Conservation (phyloP, 2,113 vertebrate species). For the Zosterops japonicus region DNA sequence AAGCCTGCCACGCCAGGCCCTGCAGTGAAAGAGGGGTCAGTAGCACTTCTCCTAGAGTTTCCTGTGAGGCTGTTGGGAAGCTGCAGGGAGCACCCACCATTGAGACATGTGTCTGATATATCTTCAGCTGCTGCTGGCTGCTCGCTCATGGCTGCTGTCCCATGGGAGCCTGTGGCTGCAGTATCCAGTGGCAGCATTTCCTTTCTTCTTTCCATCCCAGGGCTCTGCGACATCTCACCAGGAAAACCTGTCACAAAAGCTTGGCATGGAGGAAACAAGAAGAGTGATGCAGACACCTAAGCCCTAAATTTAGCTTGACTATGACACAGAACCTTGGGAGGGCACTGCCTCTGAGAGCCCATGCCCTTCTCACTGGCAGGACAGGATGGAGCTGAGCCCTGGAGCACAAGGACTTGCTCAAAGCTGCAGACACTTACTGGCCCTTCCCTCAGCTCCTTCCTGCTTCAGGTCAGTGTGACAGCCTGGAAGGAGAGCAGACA, state of each 20-base stretch:
- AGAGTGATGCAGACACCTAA: neutral
- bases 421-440: neutral
- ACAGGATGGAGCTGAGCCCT: neutral
- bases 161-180: accelerated
- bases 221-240: neutral
- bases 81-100: neutral
- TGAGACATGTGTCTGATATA: neutral
- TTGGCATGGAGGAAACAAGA: neutral
- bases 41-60: neutral
- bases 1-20: neutral
- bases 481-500: neutral
- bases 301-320: neutral
- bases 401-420: neutral
- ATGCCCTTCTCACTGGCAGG: neutral
- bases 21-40: neutral
- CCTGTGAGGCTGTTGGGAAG: accelerated
- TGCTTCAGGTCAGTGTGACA: neutral
- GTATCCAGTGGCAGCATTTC: accelerated
- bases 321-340: accelerated
- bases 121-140: neutral
- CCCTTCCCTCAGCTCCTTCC: neutral
- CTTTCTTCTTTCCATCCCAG: neutral
- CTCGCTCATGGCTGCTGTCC: neutral
- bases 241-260: neutral
- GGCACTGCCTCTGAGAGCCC: accelerated